Conservation (phyloP, 2,888 invertebrate genomes). For the Ramazzottius varieornatus region DNA sequence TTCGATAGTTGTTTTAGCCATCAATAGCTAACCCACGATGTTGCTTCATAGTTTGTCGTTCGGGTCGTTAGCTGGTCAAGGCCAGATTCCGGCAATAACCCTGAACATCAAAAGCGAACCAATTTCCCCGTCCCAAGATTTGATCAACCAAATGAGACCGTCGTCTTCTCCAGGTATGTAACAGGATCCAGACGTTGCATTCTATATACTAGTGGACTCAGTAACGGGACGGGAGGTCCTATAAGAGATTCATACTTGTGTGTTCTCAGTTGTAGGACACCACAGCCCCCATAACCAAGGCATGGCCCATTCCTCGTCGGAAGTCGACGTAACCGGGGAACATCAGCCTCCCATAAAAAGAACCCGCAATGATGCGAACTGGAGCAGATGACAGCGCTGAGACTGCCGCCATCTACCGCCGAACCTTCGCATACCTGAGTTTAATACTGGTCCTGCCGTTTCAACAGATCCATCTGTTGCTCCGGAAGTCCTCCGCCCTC, state of each 20-base stretch:
- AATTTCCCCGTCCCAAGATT: background rate
- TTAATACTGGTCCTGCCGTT: no score
- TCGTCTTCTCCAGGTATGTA: background rate
- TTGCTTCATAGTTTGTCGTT: no score
- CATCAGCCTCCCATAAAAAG: background rate
- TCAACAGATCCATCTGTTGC: no score
- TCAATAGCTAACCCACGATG: no score
- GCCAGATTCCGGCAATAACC: background rate
- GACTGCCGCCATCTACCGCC: no score
- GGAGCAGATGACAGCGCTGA: background rate
- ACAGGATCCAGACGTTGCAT: background rate
- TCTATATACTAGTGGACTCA: background rate
- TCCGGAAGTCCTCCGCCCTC: no score
- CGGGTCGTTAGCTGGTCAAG: no score
- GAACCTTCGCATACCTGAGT: no score
- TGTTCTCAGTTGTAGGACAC: no score
- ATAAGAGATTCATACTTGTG: no score
- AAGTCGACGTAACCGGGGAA: background rate
- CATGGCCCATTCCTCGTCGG: background rate
- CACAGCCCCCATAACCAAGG: no score
- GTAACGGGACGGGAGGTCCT: no score
- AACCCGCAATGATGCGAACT: background rate
- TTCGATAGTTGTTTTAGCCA: background rate
- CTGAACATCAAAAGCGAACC: background rate
- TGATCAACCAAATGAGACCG: background rate